Conservation (phyloP, 2,797 vertebrate genomes). For the Strix occidentalis region DNA sequence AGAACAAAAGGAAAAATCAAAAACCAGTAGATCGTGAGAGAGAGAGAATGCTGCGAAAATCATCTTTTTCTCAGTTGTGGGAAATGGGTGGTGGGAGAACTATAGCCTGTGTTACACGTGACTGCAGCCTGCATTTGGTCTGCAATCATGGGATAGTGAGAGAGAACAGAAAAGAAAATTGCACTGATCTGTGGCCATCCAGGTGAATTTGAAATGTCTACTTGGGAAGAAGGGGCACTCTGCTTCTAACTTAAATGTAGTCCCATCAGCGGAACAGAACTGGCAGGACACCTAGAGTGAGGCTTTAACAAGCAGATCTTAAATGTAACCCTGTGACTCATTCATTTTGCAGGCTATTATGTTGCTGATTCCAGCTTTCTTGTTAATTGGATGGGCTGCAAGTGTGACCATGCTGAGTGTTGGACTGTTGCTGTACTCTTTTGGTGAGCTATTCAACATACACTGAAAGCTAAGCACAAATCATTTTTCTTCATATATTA, state of each 20-base stretch:
- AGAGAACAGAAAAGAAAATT: neutral
- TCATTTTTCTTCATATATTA: neutral
- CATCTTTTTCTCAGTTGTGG: neutral
- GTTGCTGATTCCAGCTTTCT: conserved; percentile 88
- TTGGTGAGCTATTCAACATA: conserved; percentile 81
- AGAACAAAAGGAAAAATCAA: neutral
- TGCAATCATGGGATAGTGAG: neutral
- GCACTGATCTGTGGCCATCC: neutral
- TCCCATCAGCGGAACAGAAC: neutral
- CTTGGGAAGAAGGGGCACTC: neutral
- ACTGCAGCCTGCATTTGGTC: neutral
- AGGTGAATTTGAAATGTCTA: neutral
- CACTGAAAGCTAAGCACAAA: neutral
- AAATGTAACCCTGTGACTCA: neutral
- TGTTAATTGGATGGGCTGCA: conserved; percentile 88
- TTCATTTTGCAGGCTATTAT: conserved; percentile 83
- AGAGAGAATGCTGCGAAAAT: neutral
- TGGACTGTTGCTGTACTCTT: conserved; percentile 90
- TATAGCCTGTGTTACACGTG: neutral
- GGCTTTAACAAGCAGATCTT: neutral
- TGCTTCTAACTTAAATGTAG: neutral
- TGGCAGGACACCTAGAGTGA: neutral
- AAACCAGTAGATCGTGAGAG: fast-evolving
- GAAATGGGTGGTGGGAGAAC: neutral
- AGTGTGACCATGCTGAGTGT: conserved; percentile 80